Evolutionary conservation across 2,797 vertebrate species (phyloP), one percentile per base, ranked within the genome.

Genomic region (Xyrichtys novacula): DNA sequence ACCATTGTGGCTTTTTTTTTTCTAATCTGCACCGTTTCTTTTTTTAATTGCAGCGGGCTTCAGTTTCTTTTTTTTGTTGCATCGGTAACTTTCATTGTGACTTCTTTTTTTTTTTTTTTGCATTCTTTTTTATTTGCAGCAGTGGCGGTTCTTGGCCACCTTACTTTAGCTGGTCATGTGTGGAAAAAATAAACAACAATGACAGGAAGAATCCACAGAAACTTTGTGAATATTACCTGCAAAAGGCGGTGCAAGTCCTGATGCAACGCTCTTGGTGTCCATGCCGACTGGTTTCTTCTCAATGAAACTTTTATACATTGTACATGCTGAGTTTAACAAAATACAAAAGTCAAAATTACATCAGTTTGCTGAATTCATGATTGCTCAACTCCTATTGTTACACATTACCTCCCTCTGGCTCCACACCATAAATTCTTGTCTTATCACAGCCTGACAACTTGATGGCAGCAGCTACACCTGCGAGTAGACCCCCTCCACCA

Each of bases 341-440:
- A 65, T 23, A 31, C 5, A 23, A 7, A 5, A 39, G 29, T 46
- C 5, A 7, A 10, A 20, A n/a, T 3, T 19, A 29, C 54, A 23
- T 48, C 15, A 16, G 19, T 43, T 49, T 29, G n/a, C 16, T 0
- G 1, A 11, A 7, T 22, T 9, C 39, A 19, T 31, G n/a, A 15
- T 6, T n/a, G 10, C 26, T 47, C 14, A 22, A 6, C 32, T 55
- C 16, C 3, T 38, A 1, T 20, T 0, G 19, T n/a, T 23, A 16
- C 3, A 9, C 25, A 54, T 65, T 75, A 95, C 93, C 94, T 91
- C 92, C 94, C 46, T 93, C 91, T 52, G 94, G 94, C 60, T 95
- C 93, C 58, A 95, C 93, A 2, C 94, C 94, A 1, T 94, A 95
- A 77, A 95, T 90, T 70, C 84, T 91, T 38, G 93, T 94, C 11